phyloP scores from a whole-genome alignment of 2,888 invertebrate genomes.

The Amiota mariae region DNA sequence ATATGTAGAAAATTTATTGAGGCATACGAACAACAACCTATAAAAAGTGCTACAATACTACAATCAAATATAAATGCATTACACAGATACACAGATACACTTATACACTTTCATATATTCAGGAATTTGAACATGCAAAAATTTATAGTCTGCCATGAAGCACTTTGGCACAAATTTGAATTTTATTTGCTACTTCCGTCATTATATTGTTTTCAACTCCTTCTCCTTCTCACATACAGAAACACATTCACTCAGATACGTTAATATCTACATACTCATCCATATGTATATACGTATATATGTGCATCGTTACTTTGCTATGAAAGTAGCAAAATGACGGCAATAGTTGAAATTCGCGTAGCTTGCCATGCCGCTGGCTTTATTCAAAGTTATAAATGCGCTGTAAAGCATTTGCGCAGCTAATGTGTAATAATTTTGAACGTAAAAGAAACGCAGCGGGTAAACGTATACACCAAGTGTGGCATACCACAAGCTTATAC shows the following conservation, averaged over 20 bases:
- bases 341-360: slow-evolving; percentile 43
- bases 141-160: slow-evolving; percentile 52
- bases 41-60: slow-evolving; percentile 1
- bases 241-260: no score
- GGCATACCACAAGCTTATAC: no score
- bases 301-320: not conserved
- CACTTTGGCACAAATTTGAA: slow-evolving; percentile 67
- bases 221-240: not conserved
- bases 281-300: slow-evolving; percentile 17
- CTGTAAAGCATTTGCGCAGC: slow-evolving; percentile 42
- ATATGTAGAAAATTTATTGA: slow-evolving; percentile 22
- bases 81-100: slow-evolving; percentile 16
- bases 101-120: not conserved
- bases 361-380: slow-evolving; percentile 42
- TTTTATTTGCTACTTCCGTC: slow-evolving; percentile 67
- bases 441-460: slow-evolving; percentile 32
- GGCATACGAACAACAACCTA: slow-evolving; percentile 13
- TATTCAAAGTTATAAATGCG: slow-evolving; percentile 59
- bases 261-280: no score
- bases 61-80: not conserved
- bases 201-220: slow-evolving; percentile 55
- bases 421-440: slow-evolving; percentile 59
- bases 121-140: slow-evolving; percentile 22
- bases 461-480: no score
- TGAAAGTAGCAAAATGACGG: slow-evolving; percentile 32